A percentile compares a stretch with the other conserved stretches of the same genome.
phyloP scores from a whole-genome alignment of 2,113 vertebrate species.

The Eretmochelys imbricata region DNA sequence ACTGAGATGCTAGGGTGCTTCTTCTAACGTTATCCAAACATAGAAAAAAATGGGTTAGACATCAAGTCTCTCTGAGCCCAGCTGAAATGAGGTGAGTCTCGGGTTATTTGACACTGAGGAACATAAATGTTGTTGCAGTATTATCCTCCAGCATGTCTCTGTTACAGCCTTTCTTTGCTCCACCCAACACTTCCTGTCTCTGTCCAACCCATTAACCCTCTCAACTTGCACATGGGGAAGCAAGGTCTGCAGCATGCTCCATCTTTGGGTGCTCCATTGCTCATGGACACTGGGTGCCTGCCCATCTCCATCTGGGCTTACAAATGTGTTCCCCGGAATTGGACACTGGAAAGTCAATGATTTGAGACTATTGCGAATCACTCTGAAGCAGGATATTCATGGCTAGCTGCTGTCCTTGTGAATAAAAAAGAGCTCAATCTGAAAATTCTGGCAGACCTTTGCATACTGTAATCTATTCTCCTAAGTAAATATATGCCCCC shows the following conservation, averaged over 20 bases:
- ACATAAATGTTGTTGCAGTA: neutral
- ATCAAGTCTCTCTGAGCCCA: neutral
- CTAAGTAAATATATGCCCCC: neutral
- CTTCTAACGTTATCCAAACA: neutral
- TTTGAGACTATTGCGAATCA: neutral
- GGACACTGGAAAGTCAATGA: neutral
- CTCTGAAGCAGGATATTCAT: neutral
- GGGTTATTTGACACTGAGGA: neutral
- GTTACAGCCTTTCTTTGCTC: neutral
- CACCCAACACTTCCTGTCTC: neutral
- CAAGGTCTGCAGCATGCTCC: neutral
- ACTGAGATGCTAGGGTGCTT: neutral
- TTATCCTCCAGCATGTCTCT: neutral
- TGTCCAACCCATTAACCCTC: neutral
- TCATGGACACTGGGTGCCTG: too few relatives aligned
- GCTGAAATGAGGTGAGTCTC: neutral
- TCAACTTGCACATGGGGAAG: neutral
- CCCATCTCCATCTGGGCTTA: neutral
- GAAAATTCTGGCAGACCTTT: neutral
- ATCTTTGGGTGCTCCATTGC: neutral
- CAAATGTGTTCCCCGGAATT: neutral
- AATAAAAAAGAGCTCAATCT: neutral
- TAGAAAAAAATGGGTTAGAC: neutral
- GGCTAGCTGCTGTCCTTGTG: too few relatives aligned
- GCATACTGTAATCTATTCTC: neutral